These are phyloP conservation scores for Eulithis prunata DNA, from an alignment of 2,888 invertebrate species.

Conservation along the genomic window DNA sequence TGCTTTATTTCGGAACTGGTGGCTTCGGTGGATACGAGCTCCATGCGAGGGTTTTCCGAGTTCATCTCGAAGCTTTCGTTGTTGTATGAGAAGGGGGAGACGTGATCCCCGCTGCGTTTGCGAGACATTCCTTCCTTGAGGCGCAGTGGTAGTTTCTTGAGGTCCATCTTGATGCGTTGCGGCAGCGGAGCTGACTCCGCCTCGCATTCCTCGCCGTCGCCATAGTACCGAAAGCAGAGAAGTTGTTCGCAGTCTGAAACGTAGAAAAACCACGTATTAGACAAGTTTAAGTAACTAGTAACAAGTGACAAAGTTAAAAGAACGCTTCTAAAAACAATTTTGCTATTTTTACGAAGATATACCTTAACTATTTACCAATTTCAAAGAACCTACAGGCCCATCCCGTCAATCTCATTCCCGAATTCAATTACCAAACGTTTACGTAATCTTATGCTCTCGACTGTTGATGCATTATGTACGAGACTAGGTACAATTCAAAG, in stretches of 20 bases:
- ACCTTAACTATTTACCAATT: too few species aligned
- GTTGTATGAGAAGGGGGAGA: slow-evolving; percentile 78
- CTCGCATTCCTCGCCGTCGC: slow-evolving; percentile 85
- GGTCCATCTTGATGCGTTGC: slow-evolving; percentile 80
- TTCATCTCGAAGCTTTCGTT: slow-evolving; percentile 82
- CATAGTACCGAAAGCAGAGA: slow-evolving; percentile 88
- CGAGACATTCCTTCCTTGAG: slow-evolving; percentile 81
- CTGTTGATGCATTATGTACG: too few species aligned
- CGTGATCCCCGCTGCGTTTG: slow-evolving; percentile 77
- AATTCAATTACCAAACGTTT: too few species aligned
- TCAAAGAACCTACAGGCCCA: too few species aligned
- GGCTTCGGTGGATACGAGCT: slow-evolving; percentile 56
- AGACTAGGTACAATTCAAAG: too few species aligned
- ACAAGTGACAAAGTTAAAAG: neutral
- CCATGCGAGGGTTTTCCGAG: slow-evolving; percentile 73
- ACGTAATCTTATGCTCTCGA: too few species aligned
- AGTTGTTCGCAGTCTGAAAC: slow-evolving; percentile 88
- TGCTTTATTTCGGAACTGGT: slow-evolving; percentile 75
- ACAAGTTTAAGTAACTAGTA: neutral
- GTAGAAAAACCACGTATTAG: slow-evolving; percentile 3
- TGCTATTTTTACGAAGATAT: too few species aligned
- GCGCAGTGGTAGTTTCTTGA: slow-evolving; percentile 83
- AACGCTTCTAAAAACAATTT: too few species aligned
- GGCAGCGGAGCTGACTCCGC: slow-evolving; percentile 85
- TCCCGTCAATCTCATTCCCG: too few species aligned